Conservation (phyloP, 2,888 invertebrate species). For the Dendrolimus pini region DNA sequence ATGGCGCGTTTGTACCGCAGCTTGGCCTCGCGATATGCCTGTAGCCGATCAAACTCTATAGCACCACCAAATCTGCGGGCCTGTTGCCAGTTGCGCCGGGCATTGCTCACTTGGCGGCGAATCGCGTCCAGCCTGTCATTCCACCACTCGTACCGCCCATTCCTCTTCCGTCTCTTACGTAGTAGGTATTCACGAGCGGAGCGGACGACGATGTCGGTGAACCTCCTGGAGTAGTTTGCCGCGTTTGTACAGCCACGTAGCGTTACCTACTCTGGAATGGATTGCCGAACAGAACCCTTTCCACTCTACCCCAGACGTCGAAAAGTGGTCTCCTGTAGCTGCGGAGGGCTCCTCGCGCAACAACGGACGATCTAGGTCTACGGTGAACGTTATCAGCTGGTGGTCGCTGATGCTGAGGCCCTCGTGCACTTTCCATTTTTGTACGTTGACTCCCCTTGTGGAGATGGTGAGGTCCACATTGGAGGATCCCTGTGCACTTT, state of each 20-base stretch:
- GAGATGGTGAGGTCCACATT: conserved; percentile 4
- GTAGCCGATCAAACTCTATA: not conserved
- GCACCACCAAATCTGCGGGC: not conserved
- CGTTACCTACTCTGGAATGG: not conserved
- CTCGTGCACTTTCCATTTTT: not conserved
- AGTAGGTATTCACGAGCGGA: not conserved
- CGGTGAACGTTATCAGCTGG: conserved; percentile 14
- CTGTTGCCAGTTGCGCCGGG: conserved; percentile 5
- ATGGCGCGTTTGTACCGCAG: not conserved
- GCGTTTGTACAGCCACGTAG: not conserved
- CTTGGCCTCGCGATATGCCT: not conserved
- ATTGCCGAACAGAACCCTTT: not conserved
- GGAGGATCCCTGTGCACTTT: not conserved
- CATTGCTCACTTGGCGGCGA: not conserved
- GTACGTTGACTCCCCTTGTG: not conserved
- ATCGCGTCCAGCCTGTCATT: conserved; percentile 3
- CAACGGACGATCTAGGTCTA: conserved; percentile 16
- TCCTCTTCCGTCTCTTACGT: not conserved
- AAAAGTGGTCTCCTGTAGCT: not conserved
- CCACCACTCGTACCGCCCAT: conserved; percentile 11
- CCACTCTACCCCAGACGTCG: not conserved
- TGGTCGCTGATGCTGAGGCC: conserved; percentile 1
- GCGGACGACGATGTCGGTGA: not conserved
- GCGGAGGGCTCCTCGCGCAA: not conserved
- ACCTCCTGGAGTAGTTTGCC: not conserved